Evolutionary conservation across 2,113 vertebrate genomes (phyloP), one percentile per base, ranked within the genome.

Genomic region (Hemichromis elongatus): DNA sequence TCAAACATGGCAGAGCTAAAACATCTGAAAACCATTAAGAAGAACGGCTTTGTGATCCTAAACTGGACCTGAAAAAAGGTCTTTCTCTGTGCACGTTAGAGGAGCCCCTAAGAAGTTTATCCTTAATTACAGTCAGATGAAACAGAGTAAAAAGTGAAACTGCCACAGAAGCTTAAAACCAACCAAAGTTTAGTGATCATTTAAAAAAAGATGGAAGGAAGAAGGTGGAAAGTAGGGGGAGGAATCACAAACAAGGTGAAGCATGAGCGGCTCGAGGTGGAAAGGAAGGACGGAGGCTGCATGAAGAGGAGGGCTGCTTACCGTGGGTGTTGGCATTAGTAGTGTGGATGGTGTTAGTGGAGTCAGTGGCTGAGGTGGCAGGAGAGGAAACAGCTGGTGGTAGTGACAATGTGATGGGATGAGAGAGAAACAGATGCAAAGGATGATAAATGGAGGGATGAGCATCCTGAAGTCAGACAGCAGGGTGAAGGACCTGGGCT

Each of bases 301-400:
- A 47, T 68, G 63, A 80, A 56, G 47, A 68, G 24, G 33, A 79
- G 63, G 75, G 16, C 63, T 94, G 93, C 94, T 96, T 97, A 97
- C 96, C 96, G 92, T 96, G 92, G 96, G 93, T 89, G 86, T 78
- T 94, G 97, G 95, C 96, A 89, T 98, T 99, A 99, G 97, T 98
- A 98, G 96, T 95, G 24, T 84, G 84, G 92, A 95, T 96, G 95
- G 95, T 97, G 97, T 99, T 99, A 99, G 98, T 98, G 97, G 95
- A 96, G 96, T 96, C 96, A 97, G 91, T 96, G 96, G 97, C 96
- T 96, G 97, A 81, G 96, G 96, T 92, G 96, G 96, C 78, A 95
- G 96, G 95, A 94, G 96, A 95, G 87, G 95, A 90, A 93, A 92
- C 80, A 52, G 93, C 94, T 95, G 94, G 89, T 84, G 81, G 90